Base-by-base conservation (phyloP, 2,113 vertebrate species). In the Alaudala cheleensis region DNA sequence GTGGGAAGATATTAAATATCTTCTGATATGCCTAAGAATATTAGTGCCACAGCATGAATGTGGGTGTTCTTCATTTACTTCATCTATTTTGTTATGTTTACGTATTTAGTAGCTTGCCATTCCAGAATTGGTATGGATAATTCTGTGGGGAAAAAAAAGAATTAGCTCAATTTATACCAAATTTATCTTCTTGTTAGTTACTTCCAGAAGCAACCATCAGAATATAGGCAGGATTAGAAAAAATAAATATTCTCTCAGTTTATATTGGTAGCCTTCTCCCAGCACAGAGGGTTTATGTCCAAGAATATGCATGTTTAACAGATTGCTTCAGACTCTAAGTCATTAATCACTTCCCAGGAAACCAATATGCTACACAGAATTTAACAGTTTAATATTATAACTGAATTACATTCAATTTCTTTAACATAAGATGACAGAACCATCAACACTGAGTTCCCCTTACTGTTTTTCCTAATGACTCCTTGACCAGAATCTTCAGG, bases 291-390 rank as follows among this genome's bases (percentile, higher is more conserved):
- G 12, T 74, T 82, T 76, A 45, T 88, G 67, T 71, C 44, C n/a
- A 88, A 79, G 44, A 92, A n/a, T 21, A 18, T 50, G 29, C 12
- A 39, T 47, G 34, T 64, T 92, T 95, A 77, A 72, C 67, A 83
- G 82, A 88, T 80, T 92, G 67, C n/a, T 80, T 80, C 58, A 92
- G 82, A 86, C 37, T 77, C 22, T 18, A 67, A 86, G 54, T 86
- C 67, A 90, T 86, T 88, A 92, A 86, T 86, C 76, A 86, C 34
- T 88, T 86, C 40, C 22, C 28, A 77, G 60, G 58, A 86, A 93
- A 88, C 24, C 37, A 82, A 21, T 53, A 86, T 23, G 9, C 11
- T 82, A 33, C 66, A 69, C 0, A 72, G 33, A 88, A 85, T 88
- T 77, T 57, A 82, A 50, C 28, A 88, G 10, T 65, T 95, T 90